Percentiles rank a stretch among this genome's conserved stretches.
Evolutionary conservation across 2,888 invertebrate genomes (phyloP).

Genomic region (Lydus trimaculatus): DNA sequence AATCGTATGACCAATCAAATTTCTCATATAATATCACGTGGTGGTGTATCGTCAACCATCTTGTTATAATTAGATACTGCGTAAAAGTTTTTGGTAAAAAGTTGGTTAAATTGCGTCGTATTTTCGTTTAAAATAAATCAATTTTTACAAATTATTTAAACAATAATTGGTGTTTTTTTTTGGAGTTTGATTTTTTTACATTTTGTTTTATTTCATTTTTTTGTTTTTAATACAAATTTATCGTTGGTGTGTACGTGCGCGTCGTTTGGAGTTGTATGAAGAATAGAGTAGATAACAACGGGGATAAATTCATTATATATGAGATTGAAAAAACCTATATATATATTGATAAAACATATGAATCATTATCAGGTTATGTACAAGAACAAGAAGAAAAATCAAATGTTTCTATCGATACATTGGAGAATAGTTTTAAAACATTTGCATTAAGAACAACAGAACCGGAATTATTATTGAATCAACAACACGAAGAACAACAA

Average conservation of each 20-base stretch:
- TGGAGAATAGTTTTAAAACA: slow-evolving; percentile 43
- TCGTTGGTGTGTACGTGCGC: not conserved
- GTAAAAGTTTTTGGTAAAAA: not conserved
- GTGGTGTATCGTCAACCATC: too few species aligned
- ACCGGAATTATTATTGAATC: not conserved
- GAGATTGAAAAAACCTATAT: slow-evolving; percentile 41
- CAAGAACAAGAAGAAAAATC: slow-evolving; percentile 28
- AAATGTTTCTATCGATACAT: slow-evolving; percentile 34
- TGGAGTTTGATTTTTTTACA: too few species aligned
- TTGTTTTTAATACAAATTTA: not conserved
- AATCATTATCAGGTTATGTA: slow-evolving; percentile 50
- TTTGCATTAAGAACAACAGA: slow-evolving; percentile 35
- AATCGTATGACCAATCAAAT: too few species aligned
- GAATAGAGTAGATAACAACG: slow-evolving; percentile 28
- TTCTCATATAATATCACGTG: not conserved
- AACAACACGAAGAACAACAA: slow-evolving; percentile 3
- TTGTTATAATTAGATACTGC: too few species aligned
- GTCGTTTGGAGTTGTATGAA: slow-evolving; percentile 47
- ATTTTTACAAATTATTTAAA: too few species aligned
- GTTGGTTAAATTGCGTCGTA: not conserved
- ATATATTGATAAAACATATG: slow-evolving; percentile 45
- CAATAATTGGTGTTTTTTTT: too few species aligned
- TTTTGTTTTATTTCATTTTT: too few species aligned
- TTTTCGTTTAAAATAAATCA: slow-evolving; percentile 11
- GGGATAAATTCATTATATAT: slow-evolving; percentile 28